phyloP scores from a whole-genome alignment of 2,797 vertebrate species.

The Malacoraja senta region DNA sequence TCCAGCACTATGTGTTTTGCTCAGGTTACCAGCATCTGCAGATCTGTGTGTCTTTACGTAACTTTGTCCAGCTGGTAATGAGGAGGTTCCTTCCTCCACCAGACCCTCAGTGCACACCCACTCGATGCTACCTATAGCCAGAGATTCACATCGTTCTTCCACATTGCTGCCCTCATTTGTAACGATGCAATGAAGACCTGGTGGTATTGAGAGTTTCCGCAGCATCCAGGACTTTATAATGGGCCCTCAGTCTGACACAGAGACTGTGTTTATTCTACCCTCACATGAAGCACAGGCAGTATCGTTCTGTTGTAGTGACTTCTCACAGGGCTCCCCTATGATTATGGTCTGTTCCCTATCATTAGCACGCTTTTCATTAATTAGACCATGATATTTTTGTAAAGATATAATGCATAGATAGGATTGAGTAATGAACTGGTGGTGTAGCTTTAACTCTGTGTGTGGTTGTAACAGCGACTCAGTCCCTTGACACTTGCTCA shows the following conservation, averaged over 20 bases:
- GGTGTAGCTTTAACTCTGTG: background rate
- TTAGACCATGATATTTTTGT: slow-evolving; percentile 27
- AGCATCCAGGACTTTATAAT: background rate
- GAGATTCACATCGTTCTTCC: background rate
- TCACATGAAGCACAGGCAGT: background rate
- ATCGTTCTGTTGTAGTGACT: slow-evolving; percentile 17
- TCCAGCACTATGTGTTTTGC: no score
- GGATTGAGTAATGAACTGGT: background rate
- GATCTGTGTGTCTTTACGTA: no score
- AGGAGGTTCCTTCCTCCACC: no score
- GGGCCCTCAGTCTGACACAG: background rate
- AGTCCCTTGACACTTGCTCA: background rate
- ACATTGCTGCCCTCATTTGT: background rate
- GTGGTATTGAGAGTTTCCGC: background rate
- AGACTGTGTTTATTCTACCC: background rate
- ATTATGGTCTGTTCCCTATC: slow-evolving; percentile 18
- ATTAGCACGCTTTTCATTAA: slow-evolving; percentile 22
- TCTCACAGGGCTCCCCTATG: background rate
- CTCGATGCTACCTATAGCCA: background rate
- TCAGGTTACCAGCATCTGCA: no score
- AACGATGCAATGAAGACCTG: background rate
- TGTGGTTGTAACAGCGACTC: background rate
- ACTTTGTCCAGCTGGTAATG: no score
- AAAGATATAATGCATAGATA: background rate
- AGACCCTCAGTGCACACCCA: no score